A percentile compares a stretch with the other conserved stretches of the same genome.
Conservation (phyloP, 2,797 vertebrate genomes). For the Malurus leucopterus region DNA sequence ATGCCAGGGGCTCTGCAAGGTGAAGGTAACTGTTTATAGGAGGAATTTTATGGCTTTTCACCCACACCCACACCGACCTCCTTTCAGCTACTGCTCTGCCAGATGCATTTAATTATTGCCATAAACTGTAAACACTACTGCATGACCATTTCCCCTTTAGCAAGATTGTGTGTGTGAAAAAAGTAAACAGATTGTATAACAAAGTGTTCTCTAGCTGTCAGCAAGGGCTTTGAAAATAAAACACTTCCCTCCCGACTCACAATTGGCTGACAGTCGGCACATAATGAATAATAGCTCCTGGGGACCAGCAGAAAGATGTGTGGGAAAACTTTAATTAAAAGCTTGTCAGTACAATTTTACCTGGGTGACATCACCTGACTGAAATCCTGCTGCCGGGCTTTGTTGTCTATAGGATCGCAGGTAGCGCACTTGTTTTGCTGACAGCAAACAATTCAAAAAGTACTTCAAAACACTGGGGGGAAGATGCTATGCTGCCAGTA, state of each 20-base stretch:
- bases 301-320: slow-evolving; percentile 79
- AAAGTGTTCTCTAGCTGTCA: slow-evolving; percentile 82
- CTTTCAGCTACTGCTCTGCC: slow-evolving; percentile 44
- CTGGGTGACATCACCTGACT: slow-evolving; percentile 85
- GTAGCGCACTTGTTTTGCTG: slow-evolving; percentile 75
- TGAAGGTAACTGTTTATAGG: slow-evolving; percentile 54
- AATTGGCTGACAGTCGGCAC: slow-evolving; percentile 79
- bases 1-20: not conserved
- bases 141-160: slow-evolving; percentile 68
- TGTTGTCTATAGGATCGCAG: slow-evolving; percentile 76
- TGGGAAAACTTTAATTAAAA: slow-evolving; percentile 96
- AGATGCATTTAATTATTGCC: slow-evolving; percentile 75
- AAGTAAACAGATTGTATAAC: slow-evolving; percentile 83
- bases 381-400: slow-evolving; percentile 77
- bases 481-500: slow-evolving; percentile 45
- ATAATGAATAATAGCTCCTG: slow-evolving; percentile 82
- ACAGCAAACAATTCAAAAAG: slow-evolving; percentile 78
- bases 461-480: slow-evolving; percentile 67
- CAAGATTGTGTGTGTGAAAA: slow-evolving; percentile 64
- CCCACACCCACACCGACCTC: slow-evolving; percentile 23
- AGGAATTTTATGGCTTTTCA: slow-evolving; percentile 41
- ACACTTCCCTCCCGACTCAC: slow-evolving; percentile 78
- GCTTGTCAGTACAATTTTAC: slow-evolving; percentile 88
- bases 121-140: slow-evolving; percentile 63
- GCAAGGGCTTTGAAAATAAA: slow-evolving; percentile 79